Base-by-base conservation (phyloP, 2,113 vertebrate genomes). In the Atlantisia rogersi region DNA sequence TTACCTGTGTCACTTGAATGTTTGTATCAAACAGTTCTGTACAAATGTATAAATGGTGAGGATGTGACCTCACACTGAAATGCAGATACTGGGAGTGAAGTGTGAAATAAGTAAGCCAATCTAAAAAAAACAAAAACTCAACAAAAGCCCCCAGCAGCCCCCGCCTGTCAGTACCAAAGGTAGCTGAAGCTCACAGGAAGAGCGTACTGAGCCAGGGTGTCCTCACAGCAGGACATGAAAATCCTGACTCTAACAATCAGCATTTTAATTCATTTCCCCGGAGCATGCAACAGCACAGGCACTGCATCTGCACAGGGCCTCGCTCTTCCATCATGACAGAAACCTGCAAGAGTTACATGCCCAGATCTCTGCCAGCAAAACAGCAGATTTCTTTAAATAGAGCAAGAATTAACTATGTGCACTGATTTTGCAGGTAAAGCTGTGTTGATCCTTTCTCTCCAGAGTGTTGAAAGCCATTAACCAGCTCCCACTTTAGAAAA, bases 21-120 rank as follows among this genome's bases (percentile, higher is more conserved):
- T 40, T 48, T 67, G 52, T 28, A n/a, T 29, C 48, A 16, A 48
- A 29, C 11, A 4, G 13, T 4, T 16, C 37, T 11, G 26, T 9
- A 10, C 0, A 4, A 42, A 25, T 0, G 1, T 19, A 7, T 10
- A 19, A 48, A 7, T 39, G 39, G 50, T 48, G 39, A 39, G 35
- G 37, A n/a, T 25, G n/a, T 31, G 60, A 71, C 37, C 50, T 65
- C 50, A 28, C 12, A 5, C 15, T 42, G 68, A 80, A 73, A 71
- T 4, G 12, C 63, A 74, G 50, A 8, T 21, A 28, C 28, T 50
- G 73, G n/a, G 56, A 60, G 0, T 15, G 11, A 73, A 56, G 18
- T 35, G 42, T 60, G 46, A 71, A 78, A 90, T 14, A 37, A 40
- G 6, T 2, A 73, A 15, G 42, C 31, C 28, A 44, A 26, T 19